Percentiles rank a stretch among this genome's conserved stretches.
These are phyloP conservation scores for Tetheella fluctuosa DNA, from an alignment of 2,888 invertebrate genomes.

Conservation along the genomic window DNA sequence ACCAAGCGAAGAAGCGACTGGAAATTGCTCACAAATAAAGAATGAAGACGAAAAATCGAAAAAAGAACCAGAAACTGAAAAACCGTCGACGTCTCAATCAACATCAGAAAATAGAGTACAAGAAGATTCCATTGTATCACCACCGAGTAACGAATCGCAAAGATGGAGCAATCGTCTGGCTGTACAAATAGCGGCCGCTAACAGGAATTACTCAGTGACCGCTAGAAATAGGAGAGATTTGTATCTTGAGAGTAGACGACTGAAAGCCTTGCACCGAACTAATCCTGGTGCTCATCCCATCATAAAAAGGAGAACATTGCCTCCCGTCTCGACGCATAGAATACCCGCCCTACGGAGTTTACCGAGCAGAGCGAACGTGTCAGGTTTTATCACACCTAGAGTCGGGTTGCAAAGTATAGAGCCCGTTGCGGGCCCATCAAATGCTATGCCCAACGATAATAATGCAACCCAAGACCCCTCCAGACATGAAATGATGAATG, in stretches of 20 bases:
- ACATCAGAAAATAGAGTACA: constrained; percentile 30
- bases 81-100: constrained; percentile 39
- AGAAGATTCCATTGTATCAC: constrained; percentile 32
- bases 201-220: constrained; percentile 71
- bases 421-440: constrained; percentile 67
- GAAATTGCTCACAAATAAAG: constrained; percentile 19
- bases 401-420: constrained; percentile 46
- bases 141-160: constrained; percentile 41
- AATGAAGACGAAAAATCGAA: constrained; percentile 26
- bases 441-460: constrained; percentile 39
- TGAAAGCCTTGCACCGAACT: constrained; percentile 72
- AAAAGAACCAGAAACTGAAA: constrained; percentile 22
- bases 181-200: constrained; percentile 76
- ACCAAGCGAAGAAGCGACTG: constrained; percentile 15
- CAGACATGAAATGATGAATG: constrained; percentile 55
- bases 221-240: constrained; percentile 70
- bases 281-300: constrained; percentile 73
- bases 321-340: constrained; percentile 66
- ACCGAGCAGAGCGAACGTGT: constrained; percentile 45
- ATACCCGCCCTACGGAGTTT: constrained; percentile 67
- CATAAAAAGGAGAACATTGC: constrained; percentile 58
- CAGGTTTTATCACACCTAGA: constrained; percentile 39
- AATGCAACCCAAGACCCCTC: constrained; percentile 41
- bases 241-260: constrained; percentile 67
- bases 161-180: constrained; percentile 76